Evolutionary conservation across 2,113 vertebrate species (phyloP).

Genomic region (Oreochromis aureus): DNA sequence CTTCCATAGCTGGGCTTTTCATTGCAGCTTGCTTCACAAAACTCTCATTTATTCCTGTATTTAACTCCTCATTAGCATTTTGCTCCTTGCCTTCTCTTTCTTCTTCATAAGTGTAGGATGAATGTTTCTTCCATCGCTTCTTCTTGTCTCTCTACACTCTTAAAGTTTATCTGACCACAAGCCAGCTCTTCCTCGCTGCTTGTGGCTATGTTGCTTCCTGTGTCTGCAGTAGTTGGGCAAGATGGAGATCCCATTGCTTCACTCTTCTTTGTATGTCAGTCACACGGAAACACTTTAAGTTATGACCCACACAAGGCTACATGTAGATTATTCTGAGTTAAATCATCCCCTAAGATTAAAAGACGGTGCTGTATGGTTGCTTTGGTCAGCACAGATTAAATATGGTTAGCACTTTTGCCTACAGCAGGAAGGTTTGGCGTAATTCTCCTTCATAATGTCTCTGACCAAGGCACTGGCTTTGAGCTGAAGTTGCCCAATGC

Average conservation of each 20-base stretch:
- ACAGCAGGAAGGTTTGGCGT: neutral
- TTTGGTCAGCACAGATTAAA: neutral
- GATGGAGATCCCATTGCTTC: neutral
- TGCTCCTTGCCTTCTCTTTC: neutral
- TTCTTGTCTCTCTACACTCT: slow-evolving; percentile 38
- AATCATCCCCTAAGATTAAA: neutral
- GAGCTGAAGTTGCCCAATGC: neutral
- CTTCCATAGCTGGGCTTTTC: neutral
- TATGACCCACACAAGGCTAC: neutral
- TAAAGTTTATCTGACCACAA: slow-evolving; percentile 20
- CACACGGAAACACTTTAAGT: neutral
- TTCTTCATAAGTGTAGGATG: neutral
- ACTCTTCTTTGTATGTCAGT: neutral
- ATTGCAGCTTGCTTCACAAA: neutral
- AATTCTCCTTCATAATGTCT: neutral
- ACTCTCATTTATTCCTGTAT: neutral
- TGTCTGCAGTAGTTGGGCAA: slow-evolving; percentile 13
- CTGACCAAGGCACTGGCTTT: neutral
- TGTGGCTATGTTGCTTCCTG: slow-evolving; percentile 39
- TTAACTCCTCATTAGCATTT: neutral
- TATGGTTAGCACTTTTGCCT: neutral
- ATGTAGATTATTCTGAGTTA: neutral
- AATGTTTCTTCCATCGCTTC: slow-evolving; percentile 10
- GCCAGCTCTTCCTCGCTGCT: slow-evolving; percentile 14
- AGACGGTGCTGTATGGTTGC: neutral